phyloP scores from a whole-genome alignment of 2,113 vertebrate genomes.

The Tragelaphus strepsiceros region DNA sequence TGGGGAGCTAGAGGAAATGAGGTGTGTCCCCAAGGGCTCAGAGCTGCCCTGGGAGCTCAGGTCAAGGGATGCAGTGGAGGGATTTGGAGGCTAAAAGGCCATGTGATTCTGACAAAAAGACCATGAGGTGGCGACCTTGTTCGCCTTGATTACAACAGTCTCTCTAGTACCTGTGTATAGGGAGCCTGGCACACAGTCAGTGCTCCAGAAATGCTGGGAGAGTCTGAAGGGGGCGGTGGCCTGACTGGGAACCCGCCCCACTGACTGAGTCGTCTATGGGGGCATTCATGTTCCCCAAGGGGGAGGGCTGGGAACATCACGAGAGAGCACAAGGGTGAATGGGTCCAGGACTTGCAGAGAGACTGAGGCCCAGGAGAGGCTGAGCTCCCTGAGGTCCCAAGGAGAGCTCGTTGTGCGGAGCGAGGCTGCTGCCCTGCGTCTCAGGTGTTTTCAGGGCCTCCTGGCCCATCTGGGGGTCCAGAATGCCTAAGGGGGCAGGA shows the following conservation, averaged over 20 bases:
- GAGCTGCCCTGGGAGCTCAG: neutral
- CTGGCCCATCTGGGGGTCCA: neutral
- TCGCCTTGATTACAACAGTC: neutral
- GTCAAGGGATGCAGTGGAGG: neutral
- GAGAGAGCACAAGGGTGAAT: neutral
- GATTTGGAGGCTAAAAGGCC: neutral
- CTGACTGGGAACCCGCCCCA: neutral
- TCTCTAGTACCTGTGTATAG: neutral
- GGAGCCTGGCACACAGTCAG: neutral
- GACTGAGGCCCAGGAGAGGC: neutral
- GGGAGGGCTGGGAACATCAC: neutral
- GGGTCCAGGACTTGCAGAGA: neutral
- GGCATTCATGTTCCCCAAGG: neutral
- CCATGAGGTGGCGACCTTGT: accelerated
- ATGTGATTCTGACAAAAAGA: neutral
- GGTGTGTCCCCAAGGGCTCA: neutral
- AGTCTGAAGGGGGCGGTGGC: neutral
- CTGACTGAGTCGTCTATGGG: neutral
- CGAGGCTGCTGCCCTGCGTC: neutral
- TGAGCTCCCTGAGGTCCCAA: neutral
- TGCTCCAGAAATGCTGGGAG: neutral
- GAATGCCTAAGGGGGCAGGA: neutral
- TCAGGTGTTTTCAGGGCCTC: neutral
- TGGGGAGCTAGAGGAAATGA: neutral
- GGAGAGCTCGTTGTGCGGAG: neutral